A percentile compares a stretch with the other conserved stretches of the same genome.
These are phyloP conservation scores for Leptinotarsa defecta DNA, from an alignment of 1,140 invertebrate species.

Conservation along the genomic window DNA sequence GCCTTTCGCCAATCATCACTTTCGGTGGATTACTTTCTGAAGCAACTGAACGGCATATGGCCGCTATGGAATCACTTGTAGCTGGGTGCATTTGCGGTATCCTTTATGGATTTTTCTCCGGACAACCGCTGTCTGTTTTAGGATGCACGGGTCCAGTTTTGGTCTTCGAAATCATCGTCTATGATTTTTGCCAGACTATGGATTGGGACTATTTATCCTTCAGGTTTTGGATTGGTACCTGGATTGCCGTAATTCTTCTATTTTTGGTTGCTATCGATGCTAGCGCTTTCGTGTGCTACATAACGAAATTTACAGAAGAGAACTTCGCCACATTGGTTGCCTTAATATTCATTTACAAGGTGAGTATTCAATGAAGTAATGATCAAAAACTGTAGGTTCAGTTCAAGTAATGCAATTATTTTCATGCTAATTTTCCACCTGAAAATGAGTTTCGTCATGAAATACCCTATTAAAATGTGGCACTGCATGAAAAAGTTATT, in stretches of 20 bases:
- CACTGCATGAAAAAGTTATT: too few relatives aligned
- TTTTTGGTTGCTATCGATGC: conserved; percentile 94
- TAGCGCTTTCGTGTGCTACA: conserved; percentile 97
- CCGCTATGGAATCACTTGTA: conserved; percentile 96
- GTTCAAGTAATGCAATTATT: too few relatives aligned
- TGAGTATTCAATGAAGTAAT: conserved; percentile 50
- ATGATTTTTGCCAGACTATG: conserved; percentile 87
- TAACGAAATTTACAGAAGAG: conserved; percentile 98
- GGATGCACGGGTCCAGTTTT: conserved; percentile 97
- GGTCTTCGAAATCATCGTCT: conserved; percentile 97
- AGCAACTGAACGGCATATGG: conserved; percentile 95
- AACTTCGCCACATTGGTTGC: conserved; percentile 98
- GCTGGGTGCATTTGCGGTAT: conserved; percentile 95
- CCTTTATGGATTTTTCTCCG: conserved; percentile 94
- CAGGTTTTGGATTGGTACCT: conserved; percentile 90
- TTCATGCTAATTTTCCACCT: too few relatives aligned
- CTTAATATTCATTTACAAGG: conserved; percentile 98
- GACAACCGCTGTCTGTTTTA: conserved; percentile 96
- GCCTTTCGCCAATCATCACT: conserved; percentile 96
- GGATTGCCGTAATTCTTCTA: conserved; percentile 86
- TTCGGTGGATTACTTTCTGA: conserved; percentile 94
- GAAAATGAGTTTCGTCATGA: too few relatives aligned
- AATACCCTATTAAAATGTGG: too few relatives aligned
- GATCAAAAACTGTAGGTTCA: too few relatives aligned
- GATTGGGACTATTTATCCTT: conserved; percentile 92